Conservation (phyloP, 2,797 vertebrate genomes). For the Eospalax fontanierii region DNA sequence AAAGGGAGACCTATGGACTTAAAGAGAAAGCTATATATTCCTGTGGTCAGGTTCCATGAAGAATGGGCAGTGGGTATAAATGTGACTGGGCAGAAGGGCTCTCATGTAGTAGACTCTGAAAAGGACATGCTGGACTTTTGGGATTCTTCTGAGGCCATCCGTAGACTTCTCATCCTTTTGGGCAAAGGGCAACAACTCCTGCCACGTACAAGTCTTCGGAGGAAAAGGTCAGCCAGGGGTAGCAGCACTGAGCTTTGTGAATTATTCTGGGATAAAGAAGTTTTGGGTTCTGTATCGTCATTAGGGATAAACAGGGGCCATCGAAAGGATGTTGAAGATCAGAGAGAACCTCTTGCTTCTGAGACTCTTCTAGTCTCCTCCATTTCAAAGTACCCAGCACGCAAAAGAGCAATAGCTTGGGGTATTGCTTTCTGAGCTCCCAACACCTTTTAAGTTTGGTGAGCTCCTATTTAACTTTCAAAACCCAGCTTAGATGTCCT, state of each 20-base stretch:
- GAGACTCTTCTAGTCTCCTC: not conserved
- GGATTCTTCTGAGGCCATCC: not conserved
- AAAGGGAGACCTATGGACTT: not conserved
- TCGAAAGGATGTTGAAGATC: not conserved
- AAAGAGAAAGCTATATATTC: not conserved
- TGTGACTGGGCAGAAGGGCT: not conserved
- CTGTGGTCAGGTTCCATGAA: not conserved
- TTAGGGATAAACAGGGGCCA: not conserved
- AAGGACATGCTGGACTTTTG: not conserved
- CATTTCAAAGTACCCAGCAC: not conserved
- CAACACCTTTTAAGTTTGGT: not conserved
- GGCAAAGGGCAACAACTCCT: not conserved
- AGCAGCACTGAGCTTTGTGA: not conserved
- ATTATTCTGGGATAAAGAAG: not conserved
- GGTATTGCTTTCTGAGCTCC: not conserved
- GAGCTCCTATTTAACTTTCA: constrained; percentile 3
- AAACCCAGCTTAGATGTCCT: not conserved
- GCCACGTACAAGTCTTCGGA: not conserved
- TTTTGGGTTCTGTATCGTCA: not conserved
- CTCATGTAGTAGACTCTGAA: not conserved
- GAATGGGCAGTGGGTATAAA: not conserved
- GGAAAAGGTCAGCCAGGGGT: not conserved
- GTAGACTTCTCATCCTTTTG: not conserved
- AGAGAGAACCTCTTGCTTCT: not conserved
- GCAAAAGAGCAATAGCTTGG: not conserved